Evolutionary conservation across 2,113 vertebrate species (phyloP).

Genomic region (Lota lota): DNA sequence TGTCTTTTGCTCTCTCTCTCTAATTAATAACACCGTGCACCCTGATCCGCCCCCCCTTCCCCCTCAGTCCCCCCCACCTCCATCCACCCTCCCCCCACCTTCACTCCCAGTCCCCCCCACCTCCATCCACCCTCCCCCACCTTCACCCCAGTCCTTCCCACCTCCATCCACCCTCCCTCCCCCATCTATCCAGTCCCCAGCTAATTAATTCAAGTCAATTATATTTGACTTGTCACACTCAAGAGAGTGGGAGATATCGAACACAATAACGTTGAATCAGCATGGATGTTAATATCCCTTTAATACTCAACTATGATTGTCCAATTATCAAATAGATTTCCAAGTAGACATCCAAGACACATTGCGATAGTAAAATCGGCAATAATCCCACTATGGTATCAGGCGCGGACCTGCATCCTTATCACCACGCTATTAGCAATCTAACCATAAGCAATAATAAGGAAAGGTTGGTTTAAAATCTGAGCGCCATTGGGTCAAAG

Average conservation of each 20-base stretch:
- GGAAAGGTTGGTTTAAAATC: conserved; percentile 42
- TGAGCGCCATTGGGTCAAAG: conserved; percentile 40
- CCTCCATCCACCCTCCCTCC: neutral
- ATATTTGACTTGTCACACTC: too few relatives aligned
- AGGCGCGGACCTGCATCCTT: conserved; percentile 34
- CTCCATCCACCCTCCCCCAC: neutral
- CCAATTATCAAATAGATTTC: too few relatives aligned
- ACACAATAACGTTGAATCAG: too few relatives aligned
- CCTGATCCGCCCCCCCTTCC: conserved; percentile 34
- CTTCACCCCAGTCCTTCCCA: neutral
- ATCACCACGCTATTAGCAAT: conserved; percentile 45
- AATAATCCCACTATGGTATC: too few relatives aligned
- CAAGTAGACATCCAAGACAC: too few relatives aligned
- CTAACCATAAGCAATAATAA: conserved; percentile 64
- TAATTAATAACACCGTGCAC: conserved; percentile 39
- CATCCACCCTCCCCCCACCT: conserved; percentile 9
- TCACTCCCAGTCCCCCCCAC: conserved; percentile 14
- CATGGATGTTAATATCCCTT: too few relatives aligned
- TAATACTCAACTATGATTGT: too few relatives aligned
- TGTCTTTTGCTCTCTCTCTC: conserved; percentile 19
- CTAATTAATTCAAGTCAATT: too few relatives aligned
- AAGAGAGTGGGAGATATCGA: too few relatives aligned
- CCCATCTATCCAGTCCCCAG: too few relatives aligned
- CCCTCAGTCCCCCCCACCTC: conserved; percentile 22
- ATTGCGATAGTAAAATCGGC: too few relatives aligned